Evolutionary conservation across 1,140 invertebrate genomes (phyloP), one percentile per base, ranked within the genome.

Genomic region (Drosophila arizonae): DNA sequence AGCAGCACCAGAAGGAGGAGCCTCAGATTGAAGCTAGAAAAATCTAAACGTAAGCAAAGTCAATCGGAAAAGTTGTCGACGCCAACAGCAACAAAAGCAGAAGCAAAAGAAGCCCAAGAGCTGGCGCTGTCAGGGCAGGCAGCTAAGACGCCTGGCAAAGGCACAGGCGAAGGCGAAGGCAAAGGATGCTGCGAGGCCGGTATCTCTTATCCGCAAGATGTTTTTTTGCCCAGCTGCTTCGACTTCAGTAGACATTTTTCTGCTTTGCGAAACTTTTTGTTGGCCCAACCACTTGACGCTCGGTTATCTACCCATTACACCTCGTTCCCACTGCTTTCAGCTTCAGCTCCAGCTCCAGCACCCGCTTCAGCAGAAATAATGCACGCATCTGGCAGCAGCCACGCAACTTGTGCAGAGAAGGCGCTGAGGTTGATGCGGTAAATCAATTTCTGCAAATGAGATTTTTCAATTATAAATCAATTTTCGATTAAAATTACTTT

Each of bases 381-480:
- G 81, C 78, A 86, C 78, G 78, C 81, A 76, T 77, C 77, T 85
- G 63, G 71, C 67, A 55, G 68, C 60, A 60, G 68, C 60, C 46
- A 60, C 48, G 48, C 48, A 56, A 57, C 15, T 74, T 51, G 36
- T 33, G 28, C 48, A 54, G 52, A 30, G 45, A 39, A 39, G 67
- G 72, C 62, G 72, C 67, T 86, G 87, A 64, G 81, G 87, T 72
- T 80, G 74, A 76, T 89, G 89, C 79, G 88, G 89, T 84, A 89
- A 90, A 90, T 90, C 89, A 90, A 90, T 90, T 90, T 89, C 85
- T 90, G 75, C 78, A 86, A 90, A 87, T 87, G 79, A 90, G 84
- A 88, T 88, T 88, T 90, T 90, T 90, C 89, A 90, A 90, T 90
- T 90, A 90, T 90, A 90, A 90, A 90, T 90, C 88, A 90, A 90